Evolutionary conservation across 2,888 invertebrate species (phyloP).

Genomic region (Meteorus cinctellus): DNA sequence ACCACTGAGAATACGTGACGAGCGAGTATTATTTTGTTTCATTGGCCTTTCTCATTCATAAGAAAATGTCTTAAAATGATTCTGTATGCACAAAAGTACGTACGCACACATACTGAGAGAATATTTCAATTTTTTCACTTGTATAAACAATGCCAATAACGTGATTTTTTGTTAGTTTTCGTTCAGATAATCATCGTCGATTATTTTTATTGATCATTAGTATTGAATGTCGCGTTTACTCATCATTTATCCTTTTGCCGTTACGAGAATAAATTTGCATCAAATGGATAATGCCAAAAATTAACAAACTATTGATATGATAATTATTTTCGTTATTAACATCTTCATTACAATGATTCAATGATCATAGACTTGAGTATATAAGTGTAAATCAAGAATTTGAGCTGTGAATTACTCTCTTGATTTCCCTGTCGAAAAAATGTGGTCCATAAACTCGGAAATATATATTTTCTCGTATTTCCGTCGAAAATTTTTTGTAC

Average conservation of each 20-base stretch:
- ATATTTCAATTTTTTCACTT: no score
- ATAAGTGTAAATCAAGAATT: not conserved
- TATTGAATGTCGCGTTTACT: not conserved
- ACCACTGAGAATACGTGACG: conserved; percentile 30
- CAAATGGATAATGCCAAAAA: not conserved
- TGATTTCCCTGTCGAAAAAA: not conserved
- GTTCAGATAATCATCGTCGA: not conserved
- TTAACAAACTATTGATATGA: not conserved
- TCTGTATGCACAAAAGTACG: not conserved
- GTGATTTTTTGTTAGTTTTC: no score
- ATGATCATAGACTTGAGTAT: not conserved
- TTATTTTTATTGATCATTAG: no score
- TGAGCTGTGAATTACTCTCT: not conserved
- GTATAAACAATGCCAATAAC: no score
- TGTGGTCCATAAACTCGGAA: not conserved
- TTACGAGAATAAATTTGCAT: not conserved
- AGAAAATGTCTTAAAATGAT: not conserved
- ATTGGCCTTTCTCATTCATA: not conserved
- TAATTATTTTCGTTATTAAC: not conserved
- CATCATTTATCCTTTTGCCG: not conserved
- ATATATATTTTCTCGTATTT: not conserved
- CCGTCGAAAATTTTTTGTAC: no score
- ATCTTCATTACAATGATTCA: not conserved
- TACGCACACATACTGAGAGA: no score
- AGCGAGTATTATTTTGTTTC: conserved; percentile 13